Conservation (phyloP, 2,113 vertebrate species). For the Lethenteron reissneri region DNA sequence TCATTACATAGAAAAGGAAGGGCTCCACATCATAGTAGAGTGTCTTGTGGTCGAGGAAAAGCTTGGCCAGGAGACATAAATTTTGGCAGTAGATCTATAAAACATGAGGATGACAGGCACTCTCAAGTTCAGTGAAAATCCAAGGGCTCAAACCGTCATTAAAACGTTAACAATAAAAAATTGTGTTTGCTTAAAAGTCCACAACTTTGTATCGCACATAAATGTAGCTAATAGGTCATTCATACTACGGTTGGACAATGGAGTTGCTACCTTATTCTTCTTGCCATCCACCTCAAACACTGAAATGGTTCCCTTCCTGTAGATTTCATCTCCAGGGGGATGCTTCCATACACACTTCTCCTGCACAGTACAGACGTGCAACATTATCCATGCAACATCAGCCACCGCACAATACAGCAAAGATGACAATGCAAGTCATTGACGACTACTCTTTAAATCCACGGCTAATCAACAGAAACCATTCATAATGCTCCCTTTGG, state of each 20-base stretch:
- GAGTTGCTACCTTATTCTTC: constrained; percentile 61
- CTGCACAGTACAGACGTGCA: constrained; percentile 17
- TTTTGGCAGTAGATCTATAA: constrained; percentile 92
- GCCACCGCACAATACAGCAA: too few relatives aligned
- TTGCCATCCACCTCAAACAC: constrained; percentile 98
- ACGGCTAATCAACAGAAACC: too few relatives aligned
- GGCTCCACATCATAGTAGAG: constrained; percentile 96
- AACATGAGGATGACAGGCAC: neutral
- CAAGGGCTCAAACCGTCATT: too few relatives aligned
- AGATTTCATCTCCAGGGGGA: constrained; percentile 85
- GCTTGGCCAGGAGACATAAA: constrained; percentile 83
- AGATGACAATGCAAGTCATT: too few relatives aligned
- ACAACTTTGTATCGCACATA: neutral
- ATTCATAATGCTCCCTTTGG: too few relatives aligned
- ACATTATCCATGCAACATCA: too few relatives aligned
- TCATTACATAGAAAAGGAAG: constrained; percentile 98
- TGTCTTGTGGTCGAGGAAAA: constrained; percentile 96
- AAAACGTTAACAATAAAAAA: constrained; percentile 9
- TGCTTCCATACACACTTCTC: constrained; percentile 99
- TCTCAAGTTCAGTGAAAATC: too few relatives aligned
- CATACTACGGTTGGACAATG: too few relatives aligned
- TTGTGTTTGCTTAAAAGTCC: too few relatives aligned
- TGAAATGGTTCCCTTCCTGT: constrained; percentile 75
- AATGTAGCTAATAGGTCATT: neutral
- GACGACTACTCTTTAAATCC: too few relatives aligned